Evolutionary conservation across 2,888 invertebrate species (phyloP).

Genomic region (Blomia tropicalis): DNA sequence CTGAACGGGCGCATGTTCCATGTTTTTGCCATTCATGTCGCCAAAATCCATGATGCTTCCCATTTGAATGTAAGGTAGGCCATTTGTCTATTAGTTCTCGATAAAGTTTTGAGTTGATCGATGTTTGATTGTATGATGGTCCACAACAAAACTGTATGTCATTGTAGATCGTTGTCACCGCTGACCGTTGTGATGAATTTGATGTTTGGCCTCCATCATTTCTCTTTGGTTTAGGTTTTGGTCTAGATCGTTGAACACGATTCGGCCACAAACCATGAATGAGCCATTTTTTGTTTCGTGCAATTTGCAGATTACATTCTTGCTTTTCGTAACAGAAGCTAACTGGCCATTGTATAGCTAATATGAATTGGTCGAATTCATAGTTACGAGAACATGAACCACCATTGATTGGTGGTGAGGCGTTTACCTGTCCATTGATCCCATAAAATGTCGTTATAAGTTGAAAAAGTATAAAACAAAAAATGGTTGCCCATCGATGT

Average conservation of each 20-base stretch:
- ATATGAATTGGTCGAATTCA: constrained; percentile 15
- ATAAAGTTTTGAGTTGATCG: not conserved
- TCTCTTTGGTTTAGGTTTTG: not conserved
- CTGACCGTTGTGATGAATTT: not conserved
- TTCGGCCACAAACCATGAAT: constrained; percentile 21
- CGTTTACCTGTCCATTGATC: no score
- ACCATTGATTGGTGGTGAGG: no score
- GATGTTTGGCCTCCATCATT: not conserved
- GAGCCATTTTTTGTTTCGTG: not conserved
- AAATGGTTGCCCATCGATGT: no score
- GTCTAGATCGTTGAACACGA: not conserved
- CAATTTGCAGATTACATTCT: constrained; percentile 1
- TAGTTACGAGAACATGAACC: not conserved
- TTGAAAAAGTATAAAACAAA: no score
- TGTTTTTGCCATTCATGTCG: constrained; percentile 19
- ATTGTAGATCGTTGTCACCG: no score
- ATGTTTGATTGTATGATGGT: not conserved
- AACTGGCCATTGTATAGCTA: constrained; percentile 15
- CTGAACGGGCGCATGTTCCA: constrained; percentile 15
- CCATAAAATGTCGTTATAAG: no score
- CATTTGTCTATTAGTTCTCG: constrained; percentile 7
- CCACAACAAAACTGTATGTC: not conserved
- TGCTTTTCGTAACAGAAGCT: not conserved
- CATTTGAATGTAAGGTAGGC: constrained; percentile 1
- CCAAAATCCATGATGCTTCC: constrained; percentile 9